These are phyloP conservation scores for Drosophila lini DNA, from an alignment of 1,140 invertebrate genomes.

Conservation along the genomic window DNA sequence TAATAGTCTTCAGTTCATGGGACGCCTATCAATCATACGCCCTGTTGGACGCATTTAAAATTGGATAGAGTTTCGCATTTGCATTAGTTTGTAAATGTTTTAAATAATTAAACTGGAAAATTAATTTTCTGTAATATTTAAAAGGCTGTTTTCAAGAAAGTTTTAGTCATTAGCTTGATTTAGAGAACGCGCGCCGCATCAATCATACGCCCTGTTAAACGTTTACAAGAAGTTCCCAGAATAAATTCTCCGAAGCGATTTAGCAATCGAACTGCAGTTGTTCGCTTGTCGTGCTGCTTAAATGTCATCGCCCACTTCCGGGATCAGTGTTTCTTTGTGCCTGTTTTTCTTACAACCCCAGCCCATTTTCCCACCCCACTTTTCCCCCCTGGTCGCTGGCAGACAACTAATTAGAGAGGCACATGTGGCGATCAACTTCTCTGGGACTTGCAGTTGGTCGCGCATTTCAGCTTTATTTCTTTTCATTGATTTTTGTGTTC, in stretches of 20 bases:
- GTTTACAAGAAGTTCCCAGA: slow-evolving; percentile 17
- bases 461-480: slow-evolving; percentile 65
- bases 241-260: slow-evolving; percentile 41
- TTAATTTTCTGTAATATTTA: not conserved
- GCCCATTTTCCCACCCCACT: slow-evolving; percentile 8
- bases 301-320: slow-evolving; percentile 72
- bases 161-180: not conserved
- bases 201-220: slow-evolving; percentile 29
- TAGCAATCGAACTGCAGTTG: slow-evolving; percentile 69
- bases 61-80: not conserved
- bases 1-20: slow-evolving; percentile 42
- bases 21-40: slow-evolving; percentile 71
- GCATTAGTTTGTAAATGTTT: no score
- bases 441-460: slow-evolving; percentile 64
- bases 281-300: slow-evolving; percentile 59
- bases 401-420: slow-evolving; percentile 69
- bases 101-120: not conserved
- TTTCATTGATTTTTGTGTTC: slow-evolving; percentile 35
- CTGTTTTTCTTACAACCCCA: slow-evolving; percentile 13
- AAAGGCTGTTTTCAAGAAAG: not conserved
- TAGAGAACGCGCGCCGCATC: slow-evolving; percentile 8
- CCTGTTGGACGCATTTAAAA: slow-evolving; percentile 40
- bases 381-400: not conserved
- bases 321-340: slow-evolving; percentile 51
- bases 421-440: slow-evolving; percentile 71